Base-by-base conservation (phyloP, 2,113 vertebrate genomes). In the Theristicus caerulescens region DNA sequence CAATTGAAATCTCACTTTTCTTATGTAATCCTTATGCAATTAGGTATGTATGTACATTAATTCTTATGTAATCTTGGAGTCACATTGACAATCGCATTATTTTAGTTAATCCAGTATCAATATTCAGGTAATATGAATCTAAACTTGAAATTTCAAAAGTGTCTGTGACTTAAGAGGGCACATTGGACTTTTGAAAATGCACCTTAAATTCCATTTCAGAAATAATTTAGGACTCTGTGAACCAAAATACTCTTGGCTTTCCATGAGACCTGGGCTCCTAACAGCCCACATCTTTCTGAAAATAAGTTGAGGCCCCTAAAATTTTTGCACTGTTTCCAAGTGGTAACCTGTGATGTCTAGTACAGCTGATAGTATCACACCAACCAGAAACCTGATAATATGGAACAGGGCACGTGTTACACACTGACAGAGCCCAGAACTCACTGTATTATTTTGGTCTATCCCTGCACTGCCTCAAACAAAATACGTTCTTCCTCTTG, bases 1-100 rank as follows among this genome's bases (percentile, higher is more conserved):
- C 27, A 54, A 71, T 1, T 34, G 31, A 77, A 55, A 62, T n/a
- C 19, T 87, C 42, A 47, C 38, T 93, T 58, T 52, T 77, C 52
- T 61, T 49, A 17, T 21, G 29, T 42, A 55, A 71, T 47, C 26
- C 22, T n/a, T 32, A 51, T 36, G 34, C 13, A 81, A 15, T 27
- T 46, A 22, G 13, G 7, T 29, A 13, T 12, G 29, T 29, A 13
- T 12, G 29, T 26, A 26, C 21, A 16, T 78, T 38, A n/a, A 52
- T 77, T 73, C 34, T 38, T 17, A 10, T 16, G 47, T 18, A 54
- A 66, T 47, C 21, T 34, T 24, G 24, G 14, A 59, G 26, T 59
- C 10, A 3, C 13, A 26, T 40, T 10, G 7, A 34, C 0, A 0
- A 49, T 21, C n/a, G 61, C 7, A 7, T 38, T 7, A 34, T 29